Percentiles rank a stretch among this genome's conserved stretches.
These are phyloP conservation scores for Cataglyphis hispanica DNA, from an alignment of 1,140 invertebrate genomes.

Conservation along the genomic window DNA sequence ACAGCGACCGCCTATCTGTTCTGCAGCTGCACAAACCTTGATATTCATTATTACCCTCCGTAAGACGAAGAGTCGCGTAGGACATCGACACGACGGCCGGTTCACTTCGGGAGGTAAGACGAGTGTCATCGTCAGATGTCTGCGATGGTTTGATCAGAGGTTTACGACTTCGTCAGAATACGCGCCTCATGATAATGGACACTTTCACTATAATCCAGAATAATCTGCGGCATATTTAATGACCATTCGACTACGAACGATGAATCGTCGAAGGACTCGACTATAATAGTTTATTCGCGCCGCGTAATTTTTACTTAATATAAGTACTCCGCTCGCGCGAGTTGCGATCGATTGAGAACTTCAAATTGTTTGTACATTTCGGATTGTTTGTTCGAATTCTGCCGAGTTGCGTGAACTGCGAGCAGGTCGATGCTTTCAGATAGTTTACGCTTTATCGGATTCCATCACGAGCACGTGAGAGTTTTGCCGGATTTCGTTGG, in stretches of 20 bases:
- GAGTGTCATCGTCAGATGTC: conserved; percentile 53
- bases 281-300: conserved; percentile 37
- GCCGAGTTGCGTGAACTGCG: not conserved
- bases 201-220: conserved; percentile 62
- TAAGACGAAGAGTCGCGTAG: conserved; percentile 23
- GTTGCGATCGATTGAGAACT: conserved; percentile 22
- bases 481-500: conserved; percentile 8
- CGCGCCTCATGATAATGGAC: conserved; percentile 68
- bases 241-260: conserved; percentile 21
- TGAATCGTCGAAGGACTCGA: conserved; percentile 47
- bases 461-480: conserved; percentile 1
- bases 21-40: conserved; percentile 47
- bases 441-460: conserved; percentile 47
- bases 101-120: conserved; percentile 2
- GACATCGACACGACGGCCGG: conserved; percentile 31
- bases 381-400: not conserved
- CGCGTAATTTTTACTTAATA: too few species aligned
- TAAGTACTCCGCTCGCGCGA: too few species aligned
- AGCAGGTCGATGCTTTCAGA: conserved; percentile 13
- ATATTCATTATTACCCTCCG: conserved; percentile 40
- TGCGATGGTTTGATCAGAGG: conserved; percentile 53
- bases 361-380: conserved; percentile 28
- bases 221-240: conserved; percentile 67
- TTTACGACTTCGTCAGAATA: conserved; percentile 64
- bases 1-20: conserved; percentile 27